These are phyloP conservation scores for Leontocebus nigricollis DNA, from an alignment of 2,797 vertebrate genomes.

Conservation along the genomic window DNA sequence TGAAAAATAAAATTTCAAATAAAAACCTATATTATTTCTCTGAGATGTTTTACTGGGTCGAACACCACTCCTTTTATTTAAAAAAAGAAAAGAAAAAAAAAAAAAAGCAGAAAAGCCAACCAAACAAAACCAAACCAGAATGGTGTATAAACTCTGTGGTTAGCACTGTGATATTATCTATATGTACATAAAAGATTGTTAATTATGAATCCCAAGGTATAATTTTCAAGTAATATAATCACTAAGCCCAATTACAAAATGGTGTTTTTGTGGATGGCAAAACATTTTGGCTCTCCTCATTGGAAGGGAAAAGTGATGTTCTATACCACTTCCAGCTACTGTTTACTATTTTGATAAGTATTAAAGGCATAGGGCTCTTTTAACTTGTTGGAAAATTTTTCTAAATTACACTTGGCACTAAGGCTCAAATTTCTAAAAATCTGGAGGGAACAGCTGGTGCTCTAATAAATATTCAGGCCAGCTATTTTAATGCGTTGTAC, in stretches of 20 bases:
- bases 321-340: not conserved
- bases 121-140: not conserved
- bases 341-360: conserved; percentile 52
- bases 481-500: conserved; percentile 70
- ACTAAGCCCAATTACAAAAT: conserved; percentile 18
- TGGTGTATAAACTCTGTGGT: fast-evolving
- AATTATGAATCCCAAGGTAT: conserved; percentile 26
- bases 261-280: not conserved
- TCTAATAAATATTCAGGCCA: conserved; percentile 70
- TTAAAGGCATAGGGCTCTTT: conserved; percentile 29
- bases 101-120: not conserved
- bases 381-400: conserved; percentile 41
- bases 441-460: conserved; percentile 73
- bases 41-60: not conserved
- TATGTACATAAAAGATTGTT: not conserved
- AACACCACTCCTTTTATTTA: not conserved
- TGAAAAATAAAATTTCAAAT: conserved; percentile 30
- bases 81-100: not conserved
- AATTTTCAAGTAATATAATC: conserved; percentile 17
- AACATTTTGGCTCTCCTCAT: not conserved
- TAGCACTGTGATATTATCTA: not conserved
- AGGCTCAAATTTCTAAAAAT: conserved; percentile 64
- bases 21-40: not conserved
- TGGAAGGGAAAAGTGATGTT: not conserved
- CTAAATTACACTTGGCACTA: conserved; percentile 61